Percentiles rank a stretch among this genome's conserved stretches.
Conservation (phyloP, 1,140 invertebrate species). For the Drosophila orosa region DNA sequence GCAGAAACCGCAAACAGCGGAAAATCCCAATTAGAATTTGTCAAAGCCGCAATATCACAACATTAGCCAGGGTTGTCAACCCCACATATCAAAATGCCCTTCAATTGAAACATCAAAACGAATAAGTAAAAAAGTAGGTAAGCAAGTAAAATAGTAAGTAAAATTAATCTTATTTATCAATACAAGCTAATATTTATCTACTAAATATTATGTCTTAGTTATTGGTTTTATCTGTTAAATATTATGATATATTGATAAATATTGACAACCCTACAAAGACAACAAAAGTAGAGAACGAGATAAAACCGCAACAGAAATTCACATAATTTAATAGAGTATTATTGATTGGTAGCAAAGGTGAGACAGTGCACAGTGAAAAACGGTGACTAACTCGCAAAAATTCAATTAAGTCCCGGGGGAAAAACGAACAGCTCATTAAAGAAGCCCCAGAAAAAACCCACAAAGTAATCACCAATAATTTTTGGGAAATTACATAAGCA, state of each 20-base stretch:
- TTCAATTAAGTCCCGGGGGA: conserved; percentile 38
- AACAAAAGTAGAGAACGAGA: neutral
- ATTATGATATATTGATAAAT: too few relatives aligned
- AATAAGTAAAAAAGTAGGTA: too few relatives aligned
- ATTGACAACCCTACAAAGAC: neutral
- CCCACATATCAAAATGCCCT: neutral
- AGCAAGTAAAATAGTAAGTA: too few relatives aligned
- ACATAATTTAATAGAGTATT: conserved; percentile 47
- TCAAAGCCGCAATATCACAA: conserved; percentile 36
- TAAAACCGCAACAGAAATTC: conserved; percentile 22
- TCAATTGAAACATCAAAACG: too few relatives aligned
- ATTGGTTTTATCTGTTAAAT: too few relatives aligned
- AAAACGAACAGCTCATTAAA: conserved; percentile 13
- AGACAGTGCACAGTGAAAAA: conserved; percentile 29
- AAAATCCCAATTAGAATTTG: conserved; percentile 69
- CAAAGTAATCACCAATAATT: conserved; percentile 21
- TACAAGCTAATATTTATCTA: too few relatives aligned
- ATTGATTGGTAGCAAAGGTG: conserved; percentile 35
- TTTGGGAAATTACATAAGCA: conserved; percentile 53
- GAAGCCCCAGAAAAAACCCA: conserved; percentile 52
- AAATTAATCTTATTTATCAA: too few relatives aligned
- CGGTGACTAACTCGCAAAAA: conserved; percentile 32
- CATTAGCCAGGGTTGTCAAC: conserved; percentile 19
- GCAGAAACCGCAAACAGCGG: conserved; percentile 41
- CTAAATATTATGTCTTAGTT: too few relatives aligned